Percentiles rank a stretch among this genome's conserved stretches.
These are phyloP conservation scores for Mythimna lalbum DNA, from an alignment of 2,888 invertebrate species.

Conservation along the genomic window DNA sequence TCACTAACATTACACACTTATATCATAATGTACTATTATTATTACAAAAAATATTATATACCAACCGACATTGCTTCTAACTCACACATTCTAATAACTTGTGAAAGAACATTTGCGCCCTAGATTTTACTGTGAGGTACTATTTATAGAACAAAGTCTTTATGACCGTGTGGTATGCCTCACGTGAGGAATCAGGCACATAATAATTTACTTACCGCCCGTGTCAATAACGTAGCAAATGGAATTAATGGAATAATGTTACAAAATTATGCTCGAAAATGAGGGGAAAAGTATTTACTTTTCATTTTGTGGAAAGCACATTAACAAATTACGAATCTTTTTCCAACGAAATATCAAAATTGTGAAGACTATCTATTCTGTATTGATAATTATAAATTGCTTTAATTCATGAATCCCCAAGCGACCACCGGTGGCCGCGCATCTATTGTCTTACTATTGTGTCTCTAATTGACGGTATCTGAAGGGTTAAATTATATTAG, in stretches of 20 bases:
- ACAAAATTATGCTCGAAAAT: conserved; percentile 17
- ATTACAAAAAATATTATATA: too few species aligned
- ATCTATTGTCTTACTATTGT: too few species aligned
- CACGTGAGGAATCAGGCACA: conserved; percentile 7
- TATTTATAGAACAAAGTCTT: conserved; percentile 19
- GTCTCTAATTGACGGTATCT: too few species aligned
- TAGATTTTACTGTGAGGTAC: neutral
- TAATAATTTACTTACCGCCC: conserved; percentile 18
- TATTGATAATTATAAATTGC: neutral
- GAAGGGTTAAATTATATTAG: neutral
- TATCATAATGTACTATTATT: too few species aligned
- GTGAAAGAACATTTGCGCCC: conserved; percentile 41
- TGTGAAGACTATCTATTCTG: too few species aligned
- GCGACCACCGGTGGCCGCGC: too few species aligned
- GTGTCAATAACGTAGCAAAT: conserved; percentile 18
- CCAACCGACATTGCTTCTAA: neutral
- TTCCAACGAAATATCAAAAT: neutral
- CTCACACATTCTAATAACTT: neutral
- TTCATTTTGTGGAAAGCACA: conserved; percentile 13
- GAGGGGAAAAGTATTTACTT: conserved; percentile 9
- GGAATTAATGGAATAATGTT: conserved; percentile 7
- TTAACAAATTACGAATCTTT: neutral
- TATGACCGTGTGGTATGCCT: conserved; percentile 1
- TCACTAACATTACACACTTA: too few species aligned
- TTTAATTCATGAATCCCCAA: too few species aligned